Evolutionary conservation across 1,140 invertebrate species (phyloP).

Genomic region (Steinernema feltiae): DNA sequence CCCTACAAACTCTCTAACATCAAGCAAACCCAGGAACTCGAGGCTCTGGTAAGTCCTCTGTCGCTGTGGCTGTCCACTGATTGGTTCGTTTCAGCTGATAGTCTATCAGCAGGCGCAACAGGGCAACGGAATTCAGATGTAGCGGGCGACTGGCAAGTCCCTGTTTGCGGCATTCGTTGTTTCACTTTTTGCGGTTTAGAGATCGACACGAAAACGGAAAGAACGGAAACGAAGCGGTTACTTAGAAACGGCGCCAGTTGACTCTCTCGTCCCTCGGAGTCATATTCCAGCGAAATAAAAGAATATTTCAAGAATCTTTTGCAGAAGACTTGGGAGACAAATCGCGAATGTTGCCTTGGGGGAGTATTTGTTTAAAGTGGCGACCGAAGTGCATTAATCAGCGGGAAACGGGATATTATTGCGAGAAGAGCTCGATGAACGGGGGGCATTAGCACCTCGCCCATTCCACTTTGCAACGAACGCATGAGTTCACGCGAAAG

Average conservation of each 20-base stretch:
- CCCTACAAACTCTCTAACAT: conserved; percentile 39
- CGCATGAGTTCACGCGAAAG: too few species aligned
- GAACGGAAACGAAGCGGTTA: background rate
- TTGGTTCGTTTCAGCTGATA: background rate
- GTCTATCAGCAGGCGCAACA: background rate
- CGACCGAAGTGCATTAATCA: too few species aligned
- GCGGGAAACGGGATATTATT: too few species aligned
- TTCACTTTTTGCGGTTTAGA: conserved; percentile 66
- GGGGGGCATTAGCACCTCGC: too few species aligned
- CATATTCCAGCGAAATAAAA: too few species aligned
- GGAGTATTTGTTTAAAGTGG: background rate
- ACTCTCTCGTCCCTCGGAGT: too few species aligned
- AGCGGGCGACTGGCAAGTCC: background rate
- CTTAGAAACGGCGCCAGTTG: background rate
- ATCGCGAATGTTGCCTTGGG: background rate
- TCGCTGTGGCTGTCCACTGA: background rate
- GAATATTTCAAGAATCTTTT: background rate
- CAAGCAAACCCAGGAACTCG: conserved; percentile 22
- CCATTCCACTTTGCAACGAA: too few species aligned
- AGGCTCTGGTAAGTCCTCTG: conserved; percentile 29
- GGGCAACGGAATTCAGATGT: background rate
- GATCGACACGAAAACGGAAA: conserved; percentile 62
- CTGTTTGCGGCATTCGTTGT: background rate
- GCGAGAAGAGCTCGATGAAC: too few species aligned
- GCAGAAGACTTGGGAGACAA: too few species aligned